Conservation (phyloP, 2,113 vertebrate species). For the Morone saxatilis region DNA sequence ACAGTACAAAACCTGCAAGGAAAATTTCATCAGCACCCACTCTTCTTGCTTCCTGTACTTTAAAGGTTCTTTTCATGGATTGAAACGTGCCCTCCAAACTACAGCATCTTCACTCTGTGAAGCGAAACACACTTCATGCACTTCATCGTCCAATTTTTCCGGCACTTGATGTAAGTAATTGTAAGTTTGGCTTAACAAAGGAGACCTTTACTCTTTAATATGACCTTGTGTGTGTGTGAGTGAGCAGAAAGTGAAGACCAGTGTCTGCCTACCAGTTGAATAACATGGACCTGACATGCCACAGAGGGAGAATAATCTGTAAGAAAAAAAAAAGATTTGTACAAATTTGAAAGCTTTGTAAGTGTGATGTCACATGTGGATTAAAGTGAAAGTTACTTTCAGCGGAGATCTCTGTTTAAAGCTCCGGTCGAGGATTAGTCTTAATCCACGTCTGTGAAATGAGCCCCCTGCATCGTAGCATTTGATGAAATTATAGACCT, state of each 20-base stretch:
- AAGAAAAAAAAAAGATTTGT: constrained; percentile 3
- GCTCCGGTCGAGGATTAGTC: constrained; percentile 31
- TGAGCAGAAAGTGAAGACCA: neutral
- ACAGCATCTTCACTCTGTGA: neutral
- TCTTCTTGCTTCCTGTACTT: neutral
- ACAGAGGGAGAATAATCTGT: constrained; percentile 6
- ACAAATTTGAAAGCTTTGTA: neutral
- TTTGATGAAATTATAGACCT: constrained; percentile 5
- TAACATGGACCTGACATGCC: neutral
- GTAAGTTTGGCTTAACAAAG: neutral
- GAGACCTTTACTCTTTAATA: neutral
- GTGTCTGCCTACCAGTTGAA: neutral
- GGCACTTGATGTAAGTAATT: too few species aligned
- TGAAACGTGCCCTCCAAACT: neutral
- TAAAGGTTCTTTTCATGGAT: neutral
- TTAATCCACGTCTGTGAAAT: constrained; percentile 38
- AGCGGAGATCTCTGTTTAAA: constrained; percentile 26
- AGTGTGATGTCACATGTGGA: constrained; percentile 17
- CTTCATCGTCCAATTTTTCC: neutral
- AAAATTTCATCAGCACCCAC: neutral
- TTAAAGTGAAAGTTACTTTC: constrained; percentile 13
- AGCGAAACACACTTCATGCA: neutral
- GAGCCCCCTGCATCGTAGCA: neutral
- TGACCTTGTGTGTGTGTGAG: neutral
- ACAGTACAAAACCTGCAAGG: neutral